These are phyloP conservation scores for Cabera pusaria DNA, from an alignment of 2,888 invertebrate species.

Conservation along the genomic window DNA sequence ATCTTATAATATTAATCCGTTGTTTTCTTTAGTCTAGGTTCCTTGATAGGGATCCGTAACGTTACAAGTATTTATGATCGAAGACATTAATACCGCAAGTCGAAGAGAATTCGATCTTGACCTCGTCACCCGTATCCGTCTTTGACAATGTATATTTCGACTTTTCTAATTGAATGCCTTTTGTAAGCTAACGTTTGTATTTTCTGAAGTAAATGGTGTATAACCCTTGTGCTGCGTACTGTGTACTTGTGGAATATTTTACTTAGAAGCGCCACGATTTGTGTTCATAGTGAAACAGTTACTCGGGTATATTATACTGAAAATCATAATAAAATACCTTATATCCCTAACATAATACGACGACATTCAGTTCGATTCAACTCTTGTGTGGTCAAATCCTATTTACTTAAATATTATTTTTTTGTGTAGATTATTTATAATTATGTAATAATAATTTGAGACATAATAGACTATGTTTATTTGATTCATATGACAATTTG, in stretches of 20 bases:
- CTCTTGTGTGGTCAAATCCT: slow-evolving; percentile 69
- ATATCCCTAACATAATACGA: slow-evolving; percentile 53
- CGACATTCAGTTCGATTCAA: slow-evolving; percentile 48
- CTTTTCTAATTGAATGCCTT: slow-evolving; percentile 63
- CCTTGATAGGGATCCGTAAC: too few species aligned
- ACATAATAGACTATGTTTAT: slow-evolving; percentile 69
- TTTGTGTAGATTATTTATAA: slow-evolving; percentile 61
- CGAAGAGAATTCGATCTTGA: slow-evolving; percentile 52
- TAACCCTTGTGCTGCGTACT: slow-evolving; percentile 62
- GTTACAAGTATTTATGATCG: too few species aligned
- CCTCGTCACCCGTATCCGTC: slow-evolving; percentile 42
- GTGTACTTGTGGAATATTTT: slow-evolving; percentile 66
- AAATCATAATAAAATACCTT: slow-evolving; percentile 69
- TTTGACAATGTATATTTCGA: slow-evolving; percentile 55
- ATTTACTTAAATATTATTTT: slow-evolving; percentile 60
- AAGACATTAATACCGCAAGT: slow-evolving; percentile 3
- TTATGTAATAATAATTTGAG: slow-evolving; percentile 61
- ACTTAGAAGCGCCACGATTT: slow-evolving; percentile 73
- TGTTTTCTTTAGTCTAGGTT: too few species aligned
- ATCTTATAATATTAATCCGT: too few species aligned
- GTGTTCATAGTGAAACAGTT: slow-evolving; percentile 78
- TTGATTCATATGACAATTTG: slow-evolving; percentile 60
- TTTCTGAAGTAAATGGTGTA: slow-evolving; percentile 54
- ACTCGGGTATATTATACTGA: slow-evolving; percentile 60
- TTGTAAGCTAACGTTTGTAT: slow-evolving; percentile 61